phyloP scores from a whole-genome alignment of 2,888 invertebrate genomes.

The Thyatira batis region DNA sequence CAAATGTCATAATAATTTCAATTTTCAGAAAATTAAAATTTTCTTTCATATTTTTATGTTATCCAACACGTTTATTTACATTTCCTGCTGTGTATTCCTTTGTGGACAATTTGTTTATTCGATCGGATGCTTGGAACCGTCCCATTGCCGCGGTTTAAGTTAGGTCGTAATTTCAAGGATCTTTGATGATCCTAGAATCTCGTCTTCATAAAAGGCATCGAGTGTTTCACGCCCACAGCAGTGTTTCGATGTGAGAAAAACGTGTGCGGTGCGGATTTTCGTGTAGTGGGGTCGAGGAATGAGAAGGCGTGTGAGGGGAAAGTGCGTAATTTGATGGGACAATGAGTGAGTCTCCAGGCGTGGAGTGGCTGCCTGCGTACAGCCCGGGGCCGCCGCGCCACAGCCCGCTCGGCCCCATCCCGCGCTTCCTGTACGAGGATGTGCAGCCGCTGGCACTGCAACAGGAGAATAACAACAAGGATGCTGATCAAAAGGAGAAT shows the following conservation, averaged over 20 bases:
- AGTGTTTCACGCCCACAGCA: conserved; percentile 61
- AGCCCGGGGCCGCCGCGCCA: conserved; percentile 79
- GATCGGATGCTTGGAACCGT: conserved; percentile 33
- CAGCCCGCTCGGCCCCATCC: conserved; percentile 75
- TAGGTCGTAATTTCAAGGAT: conserved; percentile 74
- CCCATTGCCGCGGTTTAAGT: conserved; percentile 53
- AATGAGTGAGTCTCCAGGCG: conserved; percentile 79
- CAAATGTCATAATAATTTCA: conserved; percentile 82
- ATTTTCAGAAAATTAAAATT: conserved; percentile 69
- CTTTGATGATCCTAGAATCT: conserved; percentile 71
- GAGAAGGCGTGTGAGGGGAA: conserved; percentile 40
- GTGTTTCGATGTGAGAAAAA: conserved; percentile 38
- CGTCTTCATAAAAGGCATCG: conserved; percentile 72
- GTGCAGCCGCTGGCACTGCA: conserved; percentile 68
- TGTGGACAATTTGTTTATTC: conserved; percentile 47
- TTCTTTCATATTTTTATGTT: conserved; percentile 72
- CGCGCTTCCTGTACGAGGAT: conserved; percentile 75
- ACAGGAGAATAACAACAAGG: conserved; percentile 77
- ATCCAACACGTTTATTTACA: conserved; percentile 55
- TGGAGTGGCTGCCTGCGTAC: conserved; percentile 80
- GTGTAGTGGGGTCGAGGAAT: conserved; percentile 42
- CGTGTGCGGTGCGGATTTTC: conserved; percentile 37
- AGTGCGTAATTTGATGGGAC: conserved; percentile 57
- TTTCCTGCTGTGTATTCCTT: conserved; percentile 42
- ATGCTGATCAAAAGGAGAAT: conserved; percentile 69